Base-by-base conservation (phyloP, 2,888 invertebrate genomes). In the Sphinx pinastri region DNA sequence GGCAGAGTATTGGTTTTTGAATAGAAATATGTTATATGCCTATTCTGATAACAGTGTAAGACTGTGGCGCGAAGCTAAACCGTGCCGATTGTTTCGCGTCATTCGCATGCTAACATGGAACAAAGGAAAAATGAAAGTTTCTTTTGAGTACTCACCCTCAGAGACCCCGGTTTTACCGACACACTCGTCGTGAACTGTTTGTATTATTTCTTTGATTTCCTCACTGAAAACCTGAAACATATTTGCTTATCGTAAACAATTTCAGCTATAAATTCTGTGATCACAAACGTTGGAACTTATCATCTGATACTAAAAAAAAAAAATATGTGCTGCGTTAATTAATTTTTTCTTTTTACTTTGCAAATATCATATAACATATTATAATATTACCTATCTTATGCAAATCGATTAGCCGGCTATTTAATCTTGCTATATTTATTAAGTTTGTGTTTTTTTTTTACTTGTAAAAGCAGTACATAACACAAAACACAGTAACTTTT, bases 171-270 rank as follows among this genome's bases (percentile, higher is more conserved):
- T 93, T 84, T 89, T 93, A 72, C 75, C 88, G 73, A 92, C 92
- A 86, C 94, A 94, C 78, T 90, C 89, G 84, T 90, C 90, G 87
- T 94, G 94, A 81, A 94, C 83, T 79, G 89, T 89, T 80, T 91
- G 86, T 84, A 94, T 92, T 87, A 94, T 92, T 89, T 94, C 94
- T 87, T 88, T 84, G 85, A 94, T 92, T 84, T 94, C 94, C 19
- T 93, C 94, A 78, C 93, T 92, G 81, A 94, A 91, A 79, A 89
- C 88, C 94, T 94, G 85, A 77, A 89, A 92, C 81, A 79, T 73
- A 75, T 83, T 82, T 79, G 75, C 68, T 79, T 76, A 72, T 70
- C 68, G 67, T 75, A 74, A 67, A 63, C 49, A 68, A 69, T 72
- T 71, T 71, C 49, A 19, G n/a, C 55, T 51, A 14, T 63, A 19